Evolutionary conservation across 2,113 vertebrate genomes (phyloP).

Genomic region (Forbesichthys papilliferus): DNA sequence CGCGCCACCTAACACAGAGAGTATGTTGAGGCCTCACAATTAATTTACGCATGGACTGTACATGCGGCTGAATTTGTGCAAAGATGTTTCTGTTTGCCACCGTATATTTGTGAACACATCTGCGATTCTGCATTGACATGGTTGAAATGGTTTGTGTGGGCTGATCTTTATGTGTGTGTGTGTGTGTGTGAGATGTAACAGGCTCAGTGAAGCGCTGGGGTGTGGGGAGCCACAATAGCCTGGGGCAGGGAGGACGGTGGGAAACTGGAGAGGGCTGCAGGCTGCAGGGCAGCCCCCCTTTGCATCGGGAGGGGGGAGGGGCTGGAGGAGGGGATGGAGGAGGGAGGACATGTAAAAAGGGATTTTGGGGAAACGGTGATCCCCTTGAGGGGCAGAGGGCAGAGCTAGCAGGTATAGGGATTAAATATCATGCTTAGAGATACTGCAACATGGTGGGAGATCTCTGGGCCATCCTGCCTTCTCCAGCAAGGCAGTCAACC

Average conservation of each 20-base stretch:
- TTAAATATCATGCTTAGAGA: too few relatives aligned
- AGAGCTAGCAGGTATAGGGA: too few relatives aligned
- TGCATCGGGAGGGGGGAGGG: neutral
- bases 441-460: too few relatives aligned
- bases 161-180: neutral
- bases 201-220: constrained; percentile 31
- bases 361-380: too few relatives aligned
- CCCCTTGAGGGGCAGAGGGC: too few relatives aligned
- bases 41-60: neutral
- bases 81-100: neutral
- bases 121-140: too few relatives aligned
- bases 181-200: constrained; percentile 7
- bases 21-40: too few relatives aligned
- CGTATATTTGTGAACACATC: too few relatives aligned
- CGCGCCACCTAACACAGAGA: too few relatives aligned
- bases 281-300: constrained; percentile 1
- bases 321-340: neutral
- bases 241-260: constrained; percentile 30
- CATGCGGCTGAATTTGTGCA: constrained; percentile 4
- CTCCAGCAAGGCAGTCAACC: too few relatives aligned
- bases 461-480: too few relatives aligned
- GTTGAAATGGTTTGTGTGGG: too few relatives aligned
- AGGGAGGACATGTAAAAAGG: neutral
- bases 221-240: constrained; percentile 55
- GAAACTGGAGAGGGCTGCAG: constrained; percentile 20